A percentile compares a stretch with the other conserved stretches of the same genome.
Conservation (phyloP, 64 coral and sea anemone species). For the Hydrozoanthus tunicans region DNA sequence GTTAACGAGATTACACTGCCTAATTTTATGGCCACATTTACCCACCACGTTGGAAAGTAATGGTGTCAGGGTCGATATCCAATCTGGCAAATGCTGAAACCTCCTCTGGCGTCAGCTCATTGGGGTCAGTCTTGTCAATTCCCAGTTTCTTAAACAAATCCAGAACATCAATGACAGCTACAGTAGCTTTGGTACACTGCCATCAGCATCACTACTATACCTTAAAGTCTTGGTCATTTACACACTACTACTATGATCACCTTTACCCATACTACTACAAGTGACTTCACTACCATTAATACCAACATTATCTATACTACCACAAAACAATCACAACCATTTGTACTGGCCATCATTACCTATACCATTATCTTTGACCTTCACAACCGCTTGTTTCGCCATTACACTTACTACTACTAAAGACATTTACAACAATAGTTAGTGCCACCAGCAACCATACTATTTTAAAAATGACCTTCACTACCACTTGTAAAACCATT, state of each 20-base stretch:
- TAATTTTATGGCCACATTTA: not conserved
- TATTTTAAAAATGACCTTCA: too few species aligned
- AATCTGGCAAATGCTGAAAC: slow-evolving; percentile 82
- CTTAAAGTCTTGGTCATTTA: too few species aligned
- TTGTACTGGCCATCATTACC: not conserved
- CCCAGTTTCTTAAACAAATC: slow-evolving; percentile 76
- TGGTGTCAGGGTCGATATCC: slow-evolving; percentile 88
- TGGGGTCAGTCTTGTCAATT: slow-evolving; percentile 91
- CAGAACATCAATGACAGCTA: not conserved
- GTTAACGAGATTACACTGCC: too few species aligned
- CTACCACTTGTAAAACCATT: too few species aligned
- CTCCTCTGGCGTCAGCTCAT: slow-evolving; percentile 87
- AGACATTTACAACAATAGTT: too few species aligned
- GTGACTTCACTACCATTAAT: too few species aligned
- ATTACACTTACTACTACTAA: not conserved
- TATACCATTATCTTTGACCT: not conserved
- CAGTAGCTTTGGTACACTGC: not conserved
- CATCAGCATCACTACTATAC: too few species aligned
- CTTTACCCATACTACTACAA: too few species aligned
- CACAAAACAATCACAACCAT: not conserved
- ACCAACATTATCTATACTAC: too few species aligned
- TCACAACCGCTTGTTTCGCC: not conserved
- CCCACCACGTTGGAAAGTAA: slow-evolving; percentile 93
- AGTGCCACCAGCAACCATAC: too few species aligned
- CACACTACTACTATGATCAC: too few species aligned